phyloP scores from a whole-genome alignment of 2,888 invertebrate species.

The Diaprepes abbreviatus region DNA sequence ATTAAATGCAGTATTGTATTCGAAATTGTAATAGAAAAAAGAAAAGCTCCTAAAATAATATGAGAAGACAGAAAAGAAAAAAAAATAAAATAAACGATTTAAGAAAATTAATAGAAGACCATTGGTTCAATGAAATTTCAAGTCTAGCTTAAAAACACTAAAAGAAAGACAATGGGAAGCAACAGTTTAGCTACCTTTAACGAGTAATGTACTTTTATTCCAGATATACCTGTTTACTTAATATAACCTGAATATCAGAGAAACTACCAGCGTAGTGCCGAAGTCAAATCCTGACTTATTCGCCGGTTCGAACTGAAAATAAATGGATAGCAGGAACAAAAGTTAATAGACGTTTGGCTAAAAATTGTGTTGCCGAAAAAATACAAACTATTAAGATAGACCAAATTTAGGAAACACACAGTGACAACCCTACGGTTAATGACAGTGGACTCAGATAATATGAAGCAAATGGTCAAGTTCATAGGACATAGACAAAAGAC shows the following conservation, averaged over 20 bases:
- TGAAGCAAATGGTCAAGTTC: slow-evolving; percentile 52
- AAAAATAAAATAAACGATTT: no score
- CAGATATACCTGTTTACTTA: slow-evolving; percentile 28
- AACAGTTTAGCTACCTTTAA: slow-evolving; percentile 48
- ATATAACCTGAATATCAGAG: slow-evolving; percentile 43
- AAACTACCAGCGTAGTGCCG: slow-evolving; percentile 44
- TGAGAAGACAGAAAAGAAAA: no score
- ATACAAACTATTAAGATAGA: slow-evolving; percentile 46
- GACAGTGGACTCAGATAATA: no score
- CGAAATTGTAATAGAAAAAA: no score
- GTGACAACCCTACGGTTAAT: slow-evolving; percentile 52
- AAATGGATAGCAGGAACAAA: slow-evolving; percentile 51
- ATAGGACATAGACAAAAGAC: slow-evolving; percentile 56
- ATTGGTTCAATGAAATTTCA: slow-evolving; percentile 54
- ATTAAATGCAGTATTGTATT: no score
- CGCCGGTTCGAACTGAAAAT: slow-evolving; percentile 50
- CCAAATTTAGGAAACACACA: slow-evolving; percentile 52
- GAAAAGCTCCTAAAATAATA: no score
- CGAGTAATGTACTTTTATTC: slow-evolving; percentile 50
- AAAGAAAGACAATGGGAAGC: slow-evolving; percentile 52
- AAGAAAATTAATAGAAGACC: slow-evolving; percentile 46
- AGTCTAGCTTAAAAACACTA: slow-evolving; percentile 53
- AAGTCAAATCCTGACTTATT: slow-evolving; percentile 50
- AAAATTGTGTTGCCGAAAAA: slow-evolving; percentile 46
- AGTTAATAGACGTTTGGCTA: slow-evolving; percentile 46